Conservation (phyloP, 2,888 invertebrate species). For the Brachypalpus laphriformis region DNA sequence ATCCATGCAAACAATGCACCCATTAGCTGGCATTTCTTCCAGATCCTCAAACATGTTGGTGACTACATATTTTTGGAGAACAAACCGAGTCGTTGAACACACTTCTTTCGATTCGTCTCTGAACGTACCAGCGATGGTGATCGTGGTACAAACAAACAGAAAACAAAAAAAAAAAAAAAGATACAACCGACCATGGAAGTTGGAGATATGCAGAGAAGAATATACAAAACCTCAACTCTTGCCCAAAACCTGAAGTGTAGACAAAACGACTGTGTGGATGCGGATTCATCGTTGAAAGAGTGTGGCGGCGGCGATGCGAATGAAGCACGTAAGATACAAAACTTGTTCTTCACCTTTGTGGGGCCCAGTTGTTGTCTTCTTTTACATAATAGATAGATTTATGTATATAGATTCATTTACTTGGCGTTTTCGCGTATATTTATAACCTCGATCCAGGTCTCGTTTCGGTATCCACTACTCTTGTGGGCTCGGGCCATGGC, state of each 20-base stretch:
- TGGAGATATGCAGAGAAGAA: too few relatives aligned
- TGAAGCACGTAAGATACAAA: neutral
- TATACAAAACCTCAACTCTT: neutral
- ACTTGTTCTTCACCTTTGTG: constrained; percentile 21
- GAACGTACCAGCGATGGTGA: too few relatives aligned
- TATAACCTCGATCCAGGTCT: constrained; percentile 18
- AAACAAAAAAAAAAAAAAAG: neutral
- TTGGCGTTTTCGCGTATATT: constrained; percentile 2
- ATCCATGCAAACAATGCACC: too few relatives aligned
- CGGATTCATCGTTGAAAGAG: neutral
- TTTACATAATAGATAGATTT: neutral
- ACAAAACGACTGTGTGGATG: neutral
- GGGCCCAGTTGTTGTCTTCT: neutral
- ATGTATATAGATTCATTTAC: neutral
- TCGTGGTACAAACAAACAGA: neutral
- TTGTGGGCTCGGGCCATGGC: neutral
- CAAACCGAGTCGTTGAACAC: too few relatives aligned
- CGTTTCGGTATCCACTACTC: neutral
- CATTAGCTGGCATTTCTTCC: too few relatives aligned
- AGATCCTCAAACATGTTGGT: too few relatives aligned
- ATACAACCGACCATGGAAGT: too few relatives aligned
- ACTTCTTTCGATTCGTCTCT: too few relatives aligned
- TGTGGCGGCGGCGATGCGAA: too few relatives aligned
- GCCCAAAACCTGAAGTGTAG: constrained; percentile 15
- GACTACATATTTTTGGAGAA: too few relatives aligned